A percentile compares a stretch with the other conserved stretches of the same genome.
These are phyloP conservation scores for Isaurus tuberculatus DNA, from an alignment of 92 coral and sea anemone genomes.

Conservation along the genomic window DNA sequence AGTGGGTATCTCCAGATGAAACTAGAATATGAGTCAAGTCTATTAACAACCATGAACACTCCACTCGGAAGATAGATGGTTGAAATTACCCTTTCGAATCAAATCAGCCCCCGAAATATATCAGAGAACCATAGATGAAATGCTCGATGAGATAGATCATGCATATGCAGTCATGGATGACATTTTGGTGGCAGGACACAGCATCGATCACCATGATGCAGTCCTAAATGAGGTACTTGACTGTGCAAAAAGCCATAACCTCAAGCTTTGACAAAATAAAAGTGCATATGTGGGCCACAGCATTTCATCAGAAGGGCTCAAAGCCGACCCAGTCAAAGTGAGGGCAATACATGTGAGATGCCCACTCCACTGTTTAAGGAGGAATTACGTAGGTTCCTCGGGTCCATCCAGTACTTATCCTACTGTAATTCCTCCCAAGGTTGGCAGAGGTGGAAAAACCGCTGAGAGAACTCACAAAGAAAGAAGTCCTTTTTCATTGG, in stretches of 20 bases:
- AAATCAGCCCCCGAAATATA: slow-evolving; percentile 55
- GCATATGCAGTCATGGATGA: slow-evolving; percentile 47
- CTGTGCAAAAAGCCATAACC: slow-evolving; percentile 55
- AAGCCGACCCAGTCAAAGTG: too few relatives aligned
- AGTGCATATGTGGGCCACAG: slow-evolving; percentile 64
- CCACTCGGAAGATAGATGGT: slow-evolving; percentile 54
- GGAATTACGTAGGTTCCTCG: slow-evolving; percentile 54
- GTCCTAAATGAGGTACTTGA: slow-evolving; percentile 56
- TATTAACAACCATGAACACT: slow-evolving; percentile 22
- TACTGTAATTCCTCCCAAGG: slow-evolving; percentile 55
- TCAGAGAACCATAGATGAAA: slow-evolving; percentile 54
- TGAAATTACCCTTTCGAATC: slow-evolving; percentile 57
- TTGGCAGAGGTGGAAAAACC: slow-evolving; percentile 61
- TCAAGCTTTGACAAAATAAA: slow-evolving; percentile 61
- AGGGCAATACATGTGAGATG: slow-evolving; percentile 56
- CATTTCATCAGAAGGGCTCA: slow-evolving; percentile 37
- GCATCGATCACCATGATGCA: slow-evolving; percentile 52
- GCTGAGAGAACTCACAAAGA: slow-evolving; percentile 53
- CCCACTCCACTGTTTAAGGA: slow-evolving; percentile 48
- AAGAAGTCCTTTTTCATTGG: slow-evolving; percentile 24
- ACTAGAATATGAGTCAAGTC: slow-evolving; percentile 56
- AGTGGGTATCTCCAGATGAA: slow-evolving; percentile 67
- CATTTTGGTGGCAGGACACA: slow-evolving; percentile 53
- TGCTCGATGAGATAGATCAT: slow-evolving; percentile 48
- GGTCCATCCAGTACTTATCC: slow-evolving; percentile 53